Evolutionary conservation across 1,140 invertebrate species (phyloP).

Genomic region (Gryllus bimaculatus): DNA sequence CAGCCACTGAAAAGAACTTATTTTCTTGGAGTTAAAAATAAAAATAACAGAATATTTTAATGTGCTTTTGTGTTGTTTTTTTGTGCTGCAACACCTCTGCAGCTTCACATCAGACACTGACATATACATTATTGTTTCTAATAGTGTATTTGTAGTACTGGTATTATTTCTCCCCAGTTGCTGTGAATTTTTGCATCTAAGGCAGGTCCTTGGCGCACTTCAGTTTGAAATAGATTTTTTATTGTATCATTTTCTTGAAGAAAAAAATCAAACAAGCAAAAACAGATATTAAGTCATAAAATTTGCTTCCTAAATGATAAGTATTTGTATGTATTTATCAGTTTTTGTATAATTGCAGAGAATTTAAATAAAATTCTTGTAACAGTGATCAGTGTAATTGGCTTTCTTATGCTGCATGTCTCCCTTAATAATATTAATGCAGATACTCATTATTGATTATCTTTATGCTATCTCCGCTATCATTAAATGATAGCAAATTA

Average conservation of each 20-base stretch:
- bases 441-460: too few relatives aligned
- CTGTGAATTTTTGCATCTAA: neutral
- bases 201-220: neutral
- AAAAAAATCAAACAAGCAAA: neutral
- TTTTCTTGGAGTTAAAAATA: too few relatives aligned
- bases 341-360: neutral
- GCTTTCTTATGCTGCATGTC: too few relatives aligned
- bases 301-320: conserved; percentile 1
- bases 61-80: too few relatives aligned
- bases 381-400: neutral
- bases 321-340: conserved; percentile 6
- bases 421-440: too few relatives aligned
- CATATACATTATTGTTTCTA: too few relatives aligned
- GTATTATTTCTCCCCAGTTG: neutral
- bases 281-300: neutral
- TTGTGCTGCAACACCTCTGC: too few relatives aligned
- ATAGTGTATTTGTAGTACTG: neutral
- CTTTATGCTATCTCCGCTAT: too few relatives aligned
- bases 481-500: too few relatives aligned
- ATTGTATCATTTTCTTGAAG: neutral
- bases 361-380: conserved; percentile 2
- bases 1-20: too few relatives aligned
- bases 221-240: neutral
- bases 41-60: too few relatives aligned
- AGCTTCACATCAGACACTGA: too few relatives aligned